Conservation (phyloP, 2,797 vertebrate genomes). For the Artibeus lituratus region DNA sequence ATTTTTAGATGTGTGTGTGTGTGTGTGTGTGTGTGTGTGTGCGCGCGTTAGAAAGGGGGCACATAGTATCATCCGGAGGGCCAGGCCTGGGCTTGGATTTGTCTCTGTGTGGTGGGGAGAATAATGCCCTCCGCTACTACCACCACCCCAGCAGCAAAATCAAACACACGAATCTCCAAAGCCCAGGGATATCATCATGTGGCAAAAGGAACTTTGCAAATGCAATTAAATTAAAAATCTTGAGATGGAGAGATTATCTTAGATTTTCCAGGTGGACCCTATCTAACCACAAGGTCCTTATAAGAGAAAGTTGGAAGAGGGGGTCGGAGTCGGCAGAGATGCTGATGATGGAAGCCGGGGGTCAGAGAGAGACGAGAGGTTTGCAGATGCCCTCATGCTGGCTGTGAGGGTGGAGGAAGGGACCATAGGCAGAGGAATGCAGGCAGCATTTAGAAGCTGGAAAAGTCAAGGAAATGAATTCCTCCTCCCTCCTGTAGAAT, state of each 20-base stretch:
- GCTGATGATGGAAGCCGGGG: not conserved
- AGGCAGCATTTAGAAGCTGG: not conserved
- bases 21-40: not conserved
- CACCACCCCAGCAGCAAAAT: not conserved
- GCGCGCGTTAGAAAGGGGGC: not conserved
- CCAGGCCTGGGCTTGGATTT: not conserved
- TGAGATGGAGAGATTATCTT: not conserved
- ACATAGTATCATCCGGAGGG: not conserved
- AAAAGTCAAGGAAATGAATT: not conserved
- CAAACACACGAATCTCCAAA: not conserved
- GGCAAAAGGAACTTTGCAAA: not conserved
- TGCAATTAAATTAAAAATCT: not conserved
- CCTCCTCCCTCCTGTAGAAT: too few species aligned
- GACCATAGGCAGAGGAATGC: not conserved
- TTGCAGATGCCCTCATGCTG: not conserved
- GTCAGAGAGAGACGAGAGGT: not conserved
- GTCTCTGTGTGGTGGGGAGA: not conserved
- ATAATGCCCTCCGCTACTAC: rapidly evolving
- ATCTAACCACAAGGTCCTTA: not conserved
- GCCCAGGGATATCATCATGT: too few species aligned
- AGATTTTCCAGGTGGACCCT: not conserved
- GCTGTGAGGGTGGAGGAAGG: not conserved
- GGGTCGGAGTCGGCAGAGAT: not conserved
- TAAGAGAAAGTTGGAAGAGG: not conserved
- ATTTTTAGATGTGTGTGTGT: not conserved